Evolutionary conservation across 2,113 vertebrate genomes (phyloP).

Genomic region (Aphelocoma coerulescens): DNA sequence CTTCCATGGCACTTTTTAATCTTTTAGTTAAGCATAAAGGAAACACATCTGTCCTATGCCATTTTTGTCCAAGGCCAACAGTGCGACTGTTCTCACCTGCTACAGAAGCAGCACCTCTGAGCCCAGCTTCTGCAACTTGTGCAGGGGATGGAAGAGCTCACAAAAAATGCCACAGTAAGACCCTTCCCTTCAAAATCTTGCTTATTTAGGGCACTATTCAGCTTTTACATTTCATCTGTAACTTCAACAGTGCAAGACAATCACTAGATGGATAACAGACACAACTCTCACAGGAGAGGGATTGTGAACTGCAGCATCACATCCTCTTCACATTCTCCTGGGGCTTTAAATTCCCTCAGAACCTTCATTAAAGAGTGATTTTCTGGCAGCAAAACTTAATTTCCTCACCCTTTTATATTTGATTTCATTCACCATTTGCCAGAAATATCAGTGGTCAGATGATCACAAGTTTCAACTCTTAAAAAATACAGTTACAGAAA

Average conservation of each 20-base stretch:
- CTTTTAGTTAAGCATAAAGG: not conserved
- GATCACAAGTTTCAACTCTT: not conserved
- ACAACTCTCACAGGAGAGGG: not conserved
- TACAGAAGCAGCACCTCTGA: not conserved
- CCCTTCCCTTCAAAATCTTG: not conserved
- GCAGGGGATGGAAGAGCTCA: not conserved
- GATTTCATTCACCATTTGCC: not conserved
- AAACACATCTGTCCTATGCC: not conserved
- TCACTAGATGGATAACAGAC: not conserved
- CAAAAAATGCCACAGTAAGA: not conserved
- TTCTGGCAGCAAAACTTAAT: not conserved
- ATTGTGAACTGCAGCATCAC: not conserved
- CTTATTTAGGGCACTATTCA: not conserved
- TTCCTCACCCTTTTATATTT: not conserved
- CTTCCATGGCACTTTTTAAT: not conserved
- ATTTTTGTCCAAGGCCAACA: not conserved
- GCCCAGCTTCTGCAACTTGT: not conserved
- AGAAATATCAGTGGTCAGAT: not conserved
- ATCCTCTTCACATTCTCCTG: not conserved
- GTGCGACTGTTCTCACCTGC: not conserved
- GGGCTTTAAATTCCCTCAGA: not conserved
- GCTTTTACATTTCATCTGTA: not conserved
- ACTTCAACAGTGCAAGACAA: not conserved
- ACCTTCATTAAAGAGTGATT: not conserved
- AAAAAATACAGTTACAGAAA: not conserved